Conservation (phyloP, 2,797 vertebrate species). For the Knipowitschia caucasica region DNA sequence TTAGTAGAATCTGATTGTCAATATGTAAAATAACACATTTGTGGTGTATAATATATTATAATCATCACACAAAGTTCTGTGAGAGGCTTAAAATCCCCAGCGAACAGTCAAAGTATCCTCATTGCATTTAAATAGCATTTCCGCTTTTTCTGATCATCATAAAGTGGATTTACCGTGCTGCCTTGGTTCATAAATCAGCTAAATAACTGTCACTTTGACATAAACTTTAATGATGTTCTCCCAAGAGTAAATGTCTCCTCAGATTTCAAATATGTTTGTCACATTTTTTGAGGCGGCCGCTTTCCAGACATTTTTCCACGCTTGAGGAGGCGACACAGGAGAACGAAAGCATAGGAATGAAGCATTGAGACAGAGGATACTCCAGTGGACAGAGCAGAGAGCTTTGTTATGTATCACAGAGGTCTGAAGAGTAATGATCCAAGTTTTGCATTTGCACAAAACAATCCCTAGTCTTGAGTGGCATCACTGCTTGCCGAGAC, state of each 20-base stretch:
- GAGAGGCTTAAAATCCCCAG: slow-evolving; percentile 11
- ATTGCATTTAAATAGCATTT: slow-evolving; percentile 40
- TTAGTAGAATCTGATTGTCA: too few species aligned
- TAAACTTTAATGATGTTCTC: slow-evolving; percentile 19
- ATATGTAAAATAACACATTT: too few species aligned
- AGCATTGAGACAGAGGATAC: slow-evolving; percentile 15
- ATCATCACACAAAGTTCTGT: slow-evolving; percentile 26
- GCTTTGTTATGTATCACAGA: too few species aligned
- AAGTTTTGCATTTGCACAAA: not conserved
- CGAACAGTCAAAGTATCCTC: slow-evolving; percentile 24
- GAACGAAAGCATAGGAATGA: slow-evolving; percentile 39
- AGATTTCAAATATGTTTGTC: slow-evolving; percentile 20
- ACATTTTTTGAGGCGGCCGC: slow-evolving; percentile 14
- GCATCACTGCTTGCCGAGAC: too few species aligned
- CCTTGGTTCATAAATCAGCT: slow-evolving; percentile 24
- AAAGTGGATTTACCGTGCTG: slow-evolving; percentile 14
- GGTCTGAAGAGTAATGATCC: not conserved
- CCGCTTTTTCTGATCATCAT: slow-evolving; percentile 16
- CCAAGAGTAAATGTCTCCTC: slow-evolving; percentile 20
- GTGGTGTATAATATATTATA: too few species aligned
- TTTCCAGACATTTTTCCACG: slow-evolving; percentile 42
- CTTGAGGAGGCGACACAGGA: slow-evolving; percentile 33
- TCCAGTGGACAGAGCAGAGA: slow-evolving; percentile 21
- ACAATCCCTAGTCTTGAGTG: too few species aligned
- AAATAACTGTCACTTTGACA: slow-evolving; percentile 19